These are phyloP conservation scores for Drosophila crucigera DNA, from an alignment of 2,888 invertebrate species.

Conservation along the genomic window DNA sequence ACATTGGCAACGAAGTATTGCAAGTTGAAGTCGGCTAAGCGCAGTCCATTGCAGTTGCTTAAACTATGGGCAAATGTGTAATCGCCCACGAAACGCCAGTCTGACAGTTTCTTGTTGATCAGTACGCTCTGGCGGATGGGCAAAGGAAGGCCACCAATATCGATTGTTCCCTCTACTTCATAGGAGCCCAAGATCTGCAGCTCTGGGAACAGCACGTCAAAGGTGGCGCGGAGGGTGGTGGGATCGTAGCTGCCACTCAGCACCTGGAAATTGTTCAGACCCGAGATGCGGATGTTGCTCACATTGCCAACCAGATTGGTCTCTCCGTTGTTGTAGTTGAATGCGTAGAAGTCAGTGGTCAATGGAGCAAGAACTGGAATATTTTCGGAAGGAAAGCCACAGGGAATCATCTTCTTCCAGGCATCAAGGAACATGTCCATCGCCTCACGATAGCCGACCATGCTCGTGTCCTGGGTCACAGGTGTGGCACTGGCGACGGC, in stretches of 20 bases:
- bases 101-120: slow-evolving; percentile 57
- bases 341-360: slow-evolving; percentile 25
- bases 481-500: slow-evolving; percentile 19
- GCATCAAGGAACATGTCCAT: slow-evolving; percentile 49
- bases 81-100: slow-evolving; percentile 60
- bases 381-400: slow-evolving; percentile 57
- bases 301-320: too few species aligned
- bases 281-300: slow-evolving; percentile 39
- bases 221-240: slow-evolving; percentile 49
- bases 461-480: slow-evolving; percentile 25
- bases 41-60: slow-evolving; percentile 51
- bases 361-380: slow-evolving; percentile 72
- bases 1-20: slow-evolving; percentile 60
- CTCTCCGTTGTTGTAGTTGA: too few species aligned
- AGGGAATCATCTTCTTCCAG: slow-evolving; percentile 34
- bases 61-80: slow-evolving; percentile 48
- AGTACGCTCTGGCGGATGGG: slow-evolving; percentile 47
- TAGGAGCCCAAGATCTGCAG: slow-evolving; percentile 68
- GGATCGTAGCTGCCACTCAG: slow-evolving; percentile 57
- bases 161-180: slow-evolving; percentile 49
- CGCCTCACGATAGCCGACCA: slow-evolving; percentile 54
- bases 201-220: slow-evolving; percentile 64
- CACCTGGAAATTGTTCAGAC: slow-evolving; percentile 62
- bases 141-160: slow-evolving; percentile 47
- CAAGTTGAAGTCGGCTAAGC: slow-evolving; percentile 57